A percentile compares a stretch with the other conserved stretches of the same genome.
Evolutionary conservation across 2,888 invertebrate genomes (phyloP).

Genomic region (Drosophila peninsularis): DNA sequence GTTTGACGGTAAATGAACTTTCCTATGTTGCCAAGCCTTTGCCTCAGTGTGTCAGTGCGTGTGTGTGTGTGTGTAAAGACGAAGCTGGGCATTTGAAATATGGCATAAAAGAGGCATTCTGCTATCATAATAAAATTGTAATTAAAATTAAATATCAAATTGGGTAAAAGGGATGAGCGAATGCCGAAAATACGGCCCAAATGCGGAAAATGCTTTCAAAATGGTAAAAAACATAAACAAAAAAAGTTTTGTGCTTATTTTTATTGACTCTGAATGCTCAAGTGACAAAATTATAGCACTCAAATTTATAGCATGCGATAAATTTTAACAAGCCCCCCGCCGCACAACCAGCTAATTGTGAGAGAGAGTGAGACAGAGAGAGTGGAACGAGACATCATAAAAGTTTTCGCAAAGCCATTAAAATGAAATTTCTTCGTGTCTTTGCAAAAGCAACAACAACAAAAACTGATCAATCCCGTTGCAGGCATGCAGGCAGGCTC

Average conservation of each 20-base stretch:
- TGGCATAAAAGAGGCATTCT: constrained; percentile 68
- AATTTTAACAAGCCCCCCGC: constrained; percentile 63
- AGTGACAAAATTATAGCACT: constrained; percentile 72
- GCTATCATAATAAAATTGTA: constrained; percentile 72
- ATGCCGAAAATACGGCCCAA: constrained; percentile 1
- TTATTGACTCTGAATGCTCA: constrained; percentile 60
- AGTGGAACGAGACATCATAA: constrained; percentile 35
- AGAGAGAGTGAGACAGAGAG: neutral
- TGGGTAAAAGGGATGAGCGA: constrained; percentile 33
- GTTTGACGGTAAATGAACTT: constrained; percentile 75
- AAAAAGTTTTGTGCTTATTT: constrained; percentile 54
- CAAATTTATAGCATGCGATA: constrained; percentile 74
- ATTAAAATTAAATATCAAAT: constrained; percentile 66
- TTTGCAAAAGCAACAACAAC: neutral
- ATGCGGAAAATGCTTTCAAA: constrained; percentile 52
- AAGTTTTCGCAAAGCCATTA: constrained; percentile 47
- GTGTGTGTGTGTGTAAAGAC: constrained; percentile 25
- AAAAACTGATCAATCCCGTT: constrained; percentile 10
- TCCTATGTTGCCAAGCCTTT: constrained; percentile 44
- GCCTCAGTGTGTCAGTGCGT: constrained; percentile 19
- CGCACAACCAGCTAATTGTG: constrained; percentile 47
- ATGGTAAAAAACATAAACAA: constrained; percentile 45
- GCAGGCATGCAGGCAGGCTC: constrained; percentile 17
- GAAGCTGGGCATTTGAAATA: constrained; percentile 60
- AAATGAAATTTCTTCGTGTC: constrained; percentile 32